Evolutionary conservation across 2,888 invertebrate genomes (phyloP).

Genomic region (Orthosia cruda): DNA sequence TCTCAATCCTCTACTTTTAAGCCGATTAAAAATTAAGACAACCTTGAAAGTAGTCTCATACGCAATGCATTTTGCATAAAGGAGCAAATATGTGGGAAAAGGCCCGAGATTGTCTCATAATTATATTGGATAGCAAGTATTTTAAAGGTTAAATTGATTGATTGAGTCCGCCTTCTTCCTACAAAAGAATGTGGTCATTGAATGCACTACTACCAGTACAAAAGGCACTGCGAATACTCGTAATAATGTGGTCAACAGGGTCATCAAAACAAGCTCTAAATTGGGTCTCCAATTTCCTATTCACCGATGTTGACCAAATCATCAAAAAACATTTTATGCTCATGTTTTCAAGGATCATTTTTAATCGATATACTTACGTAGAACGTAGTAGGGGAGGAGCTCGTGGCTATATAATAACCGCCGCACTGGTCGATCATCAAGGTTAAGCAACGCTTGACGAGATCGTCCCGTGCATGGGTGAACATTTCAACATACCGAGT

Average conservation of each 20-base stretch:
- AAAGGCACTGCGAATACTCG: not conserved
- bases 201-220: not conserved
- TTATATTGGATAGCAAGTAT: not conserved
- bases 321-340: not conserved
- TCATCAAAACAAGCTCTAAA: slow-evolving; percentile 12
- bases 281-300: slow-evolving; percentile 5
- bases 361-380: not conserved
- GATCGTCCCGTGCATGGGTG: too few species aligned
- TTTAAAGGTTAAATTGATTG: slow-evolving; percentile 9
- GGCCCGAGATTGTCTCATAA: not conserved
- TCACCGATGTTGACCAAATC: not conserved
- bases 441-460: too few species aligned
- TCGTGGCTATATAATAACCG: too few species aligned
- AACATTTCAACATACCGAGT: too few species aligned
- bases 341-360: not conserved
- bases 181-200: not conserved
- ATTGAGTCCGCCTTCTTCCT: not conserved
- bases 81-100: not conserved
- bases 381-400: too few species aligned
- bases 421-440: too few species aligned
- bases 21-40: slow-evolving; percentile 4
- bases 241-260: not conserved
- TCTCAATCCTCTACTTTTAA: slow-evolving; percentile 16
- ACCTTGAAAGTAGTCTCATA: slow-evolving; percentile 32
- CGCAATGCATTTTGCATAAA: slow-evolving; percentile 9